phyloP scores from a whole-genome alignment of 1,140 invertebrate genomes.

The Saccostrea echinata region DNA sequence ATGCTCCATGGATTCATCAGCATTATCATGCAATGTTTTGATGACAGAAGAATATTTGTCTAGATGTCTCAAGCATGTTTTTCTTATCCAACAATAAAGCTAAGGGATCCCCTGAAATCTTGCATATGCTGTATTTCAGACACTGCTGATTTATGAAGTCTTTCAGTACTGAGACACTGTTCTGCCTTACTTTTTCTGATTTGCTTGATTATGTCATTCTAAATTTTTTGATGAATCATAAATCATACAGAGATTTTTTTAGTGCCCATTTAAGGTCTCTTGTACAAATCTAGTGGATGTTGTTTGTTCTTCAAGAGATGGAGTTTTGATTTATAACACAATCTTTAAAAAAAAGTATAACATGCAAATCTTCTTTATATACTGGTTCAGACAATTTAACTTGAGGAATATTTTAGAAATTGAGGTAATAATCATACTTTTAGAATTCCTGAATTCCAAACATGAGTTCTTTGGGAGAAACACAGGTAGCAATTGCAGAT shows the following conservation, averaged over 20 bases:
- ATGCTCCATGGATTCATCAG: background rate
- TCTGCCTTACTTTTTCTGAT: background rate
- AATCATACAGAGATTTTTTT: background rate
- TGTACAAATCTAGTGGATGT: background rate
- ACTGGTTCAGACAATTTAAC: too few species aligned
- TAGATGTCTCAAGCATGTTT: conserved; percentile 26
- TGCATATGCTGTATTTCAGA: background rate
- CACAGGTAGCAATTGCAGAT: too few species aligned
- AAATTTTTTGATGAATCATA: background rate
- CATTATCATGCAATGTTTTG: conserved; percentile 12
- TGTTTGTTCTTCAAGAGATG: background rate
- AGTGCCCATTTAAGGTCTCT: background rate
- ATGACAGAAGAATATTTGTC: conserved; percentile 23
- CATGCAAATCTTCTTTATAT: too few species aligned
- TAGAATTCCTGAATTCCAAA: too few species aligned
- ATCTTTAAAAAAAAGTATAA: too few species aligned
- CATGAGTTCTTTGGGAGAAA: too few species aligned
- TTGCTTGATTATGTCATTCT: background rate
- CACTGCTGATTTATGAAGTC: background rate
- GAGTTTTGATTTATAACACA: background rate
- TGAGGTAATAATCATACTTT: too few species aligned
- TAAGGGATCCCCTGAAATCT: background rate
- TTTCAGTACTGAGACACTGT: background rate
- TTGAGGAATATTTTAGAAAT: too few species aligned
- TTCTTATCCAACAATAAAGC: conserved; percentile 14